Base-by-base conservation (phyloP, 1,140 invertebrate genomes). In the Tetramorium alpestre region DNA sequence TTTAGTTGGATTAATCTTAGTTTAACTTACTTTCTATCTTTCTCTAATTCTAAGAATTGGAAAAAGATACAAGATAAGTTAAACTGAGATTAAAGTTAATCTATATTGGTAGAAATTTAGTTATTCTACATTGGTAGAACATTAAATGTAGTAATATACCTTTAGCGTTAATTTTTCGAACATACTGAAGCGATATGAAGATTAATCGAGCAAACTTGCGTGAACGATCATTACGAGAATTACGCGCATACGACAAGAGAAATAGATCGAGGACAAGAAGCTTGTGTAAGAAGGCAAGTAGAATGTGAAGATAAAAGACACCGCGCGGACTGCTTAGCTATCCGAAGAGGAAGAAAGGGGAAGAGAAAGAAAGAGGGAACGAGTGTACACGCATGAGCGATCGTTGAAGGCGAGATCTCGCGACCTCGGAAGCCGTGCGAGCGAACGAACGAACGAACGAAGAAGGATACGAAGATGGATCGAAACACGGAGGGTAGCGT, bases 401-500 rank as follows among this genome's bases (percentile, higher is more conserved):
- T 82, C 67, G 72, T 77, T 33, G 58, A 64, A 67, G 70, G 25
- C 25, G 58, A 85, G 44, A 86, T 80, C 41, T 47, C 73, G 86
- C 13, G 49, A 58, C 80, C 67, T 82, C 51, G 67, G 67, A 82
- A 82, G 41, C 56, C 64, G 49, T 25, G 62, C 64, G 77, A 78
- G 5, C 25, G 33, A 33, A 70, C 67, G n/a, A 67, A 67, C 38
- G 6, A 41, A 54, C 41, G 33, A 67, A 67, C 38, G 6, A 25
- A 41, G 62, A 44, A 73, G 67, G 54, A 82, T 47, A 82, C 88
- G 87, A 62, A 72, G 73, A 87, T 54, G 77, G 69, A 82, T 67
- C 54, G 81, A 25, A 62, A n/a, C 49, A 28, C 44, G 44, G 28
- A 18, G 69, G 11, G 41, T 76, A 77, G 69, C 81, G 70, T 44